A percentile compares a stretch with the other conserved stretches of the same genome.
Conservation (phyloP, 92 coral and sea anemone species). For the Galaxea fascicularis region DNA sequence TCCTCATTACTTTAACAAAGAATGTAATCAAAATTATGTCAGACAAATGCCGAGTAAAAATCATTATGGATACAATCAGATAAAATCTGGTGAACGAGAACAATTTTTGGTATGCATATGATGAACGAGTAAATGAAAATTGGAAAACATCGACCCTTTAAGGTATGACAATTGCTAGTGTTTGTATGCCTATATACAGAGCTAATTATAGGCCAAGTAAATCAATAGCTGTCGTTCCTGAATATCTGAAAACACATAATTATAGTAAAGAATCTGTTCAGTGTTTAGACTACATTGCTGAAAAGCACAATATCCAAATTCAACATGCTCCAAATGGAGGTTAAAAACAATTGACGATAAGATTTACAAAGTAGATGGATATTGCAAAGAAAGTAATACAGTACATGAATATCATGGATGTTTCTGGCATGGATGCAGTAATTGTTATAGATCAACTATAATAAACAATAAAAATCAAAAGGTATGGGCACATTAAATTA, state of each 20-base stretch:
- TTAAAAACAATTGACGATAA: neutral
- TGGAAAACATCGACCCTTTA: constrained; percentile 52
- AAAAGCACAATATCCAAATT: constrained; percentile 5
- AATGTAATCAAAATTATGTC: constrained; percentile 31
- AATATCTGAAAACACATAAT: neutral
- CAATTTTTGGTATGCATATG: constrained; percentile 40
- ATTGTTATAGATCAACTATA: neutral
- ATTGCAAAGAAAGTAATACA: neutral
- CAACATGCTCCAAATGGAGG: constrained; percentile 34
- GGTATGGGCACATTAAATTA: too few relatives aligned
- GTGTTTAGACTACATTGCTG: constrained; percentile 25
- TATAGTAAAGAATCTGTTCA: constrained; percentile 40
- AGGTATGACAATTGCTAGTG: neutral
- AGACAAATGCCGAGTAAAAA: constrained; percentile 48
- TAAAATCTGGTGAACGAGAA: constrained; percentile 17
- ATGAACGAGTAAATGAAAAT: neutral
- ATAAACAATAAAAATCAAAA: neutral
- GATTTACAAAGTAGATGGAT: neutral
- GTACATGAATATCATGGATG: neutral
- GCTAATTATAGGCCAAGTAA: neutral
- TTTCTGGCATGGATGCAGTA: neutral
- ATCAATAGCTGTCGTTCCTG: constrained; percentile 9
- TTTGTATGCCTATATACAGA: neutral
- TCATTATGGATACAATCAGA: constrained; percentile 53
- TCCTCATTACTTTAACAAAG: constrained; percentile 56